These are phyloP conservation scores for Procavia capensis DNA, from an alignment of 2,113 vertebrate species.

Conservation along the genomic window DNA sequence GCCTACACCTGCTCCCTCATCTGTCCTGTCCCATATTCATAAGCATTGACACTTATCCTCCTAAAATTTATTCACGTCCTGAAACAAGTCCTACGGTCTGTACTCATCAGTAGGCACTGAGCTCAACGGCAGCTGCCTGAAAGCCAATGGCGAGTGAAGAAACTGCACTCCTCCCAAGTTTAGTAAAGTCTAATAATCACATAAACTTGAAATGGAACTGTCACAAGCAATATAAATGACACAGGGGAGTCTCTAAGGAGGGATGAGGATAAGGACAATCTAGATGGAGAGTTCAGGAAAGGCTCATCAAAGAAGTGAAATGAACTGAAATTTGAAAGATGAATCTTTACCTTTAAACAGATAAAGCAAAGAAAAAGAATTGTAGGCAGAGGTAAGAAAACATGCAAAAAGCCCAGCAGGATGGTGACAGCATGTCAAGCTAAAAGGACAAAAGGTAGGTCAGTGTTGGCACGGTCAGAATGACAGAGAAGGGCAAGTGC, in stretches of 20 bases:
- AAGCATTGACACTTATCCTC: not conserved
- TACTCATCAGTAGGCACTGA: not conserved
- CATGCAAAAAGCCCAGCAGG: not conserved
- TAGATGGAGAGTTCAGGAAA: not conserved
- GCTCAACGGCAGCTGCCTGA: not conserved
- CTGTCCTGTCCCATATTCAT: not conserved
- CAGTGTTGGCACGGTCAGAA: not conserved
- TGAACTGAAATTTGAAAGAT: not conserved
- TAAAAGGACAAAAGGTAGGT: not conserved
- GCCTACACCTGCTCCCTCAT: not conserved
- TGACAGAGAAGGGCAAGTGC: not conserved
- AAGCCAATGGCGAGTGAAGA: not conserved
- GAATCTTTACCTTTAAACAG: not conserved
- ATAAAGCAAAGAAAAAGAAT: not conserved
- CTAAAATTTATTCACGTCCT: not conserved
- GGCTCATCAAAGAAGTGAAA: not conserved
- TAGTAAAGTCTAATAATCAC: not conserved
- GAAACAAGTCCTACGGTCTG: not conserved
- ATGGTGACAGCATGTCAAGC: not conserved
- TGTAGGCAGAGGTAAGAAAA: not conserved
- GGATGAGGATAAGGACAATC: not conserved
- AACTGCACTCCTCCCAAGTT: not conserved
- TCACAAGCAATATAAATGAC: not conserved
- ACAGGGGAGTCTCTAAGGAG: not conserved
- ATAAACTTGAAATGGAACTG: not conserved